A percentile compares a stretch with the other conserved stretches of the same genome.
These are phyloP conservation scores for Cochlearius cochlearius DNA, from an alignment of 2,113 vertebrate genomes.

Conservation along the genomic window DNA sequence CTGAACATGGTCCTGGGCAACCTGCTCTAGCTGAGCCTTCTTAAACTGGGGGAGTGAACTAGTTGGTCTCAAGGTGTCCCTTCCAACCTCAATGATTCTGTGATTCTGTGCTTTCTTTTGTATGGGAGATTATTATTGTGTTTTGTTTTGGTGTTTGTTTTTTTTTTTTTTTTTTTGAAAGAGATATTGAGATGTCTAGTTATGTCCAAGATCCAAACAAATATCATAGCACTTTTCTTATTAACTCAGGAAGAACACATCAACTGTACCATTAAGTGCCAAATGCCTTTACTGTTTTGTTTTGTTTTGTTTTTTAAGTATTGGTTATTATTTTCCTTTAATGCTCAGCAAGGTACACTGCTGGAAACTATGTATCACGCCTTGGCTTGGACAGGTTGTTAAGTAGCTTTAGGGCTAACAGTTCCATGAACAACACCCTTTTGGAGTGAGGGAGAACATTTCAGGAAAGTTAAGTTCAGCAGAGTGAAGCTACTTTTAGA, in stretches of 20 bases:
- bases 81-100: background rate
- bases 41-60: fast-evolving
- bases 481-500: background rate
- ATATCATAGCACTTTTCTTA: background rate
- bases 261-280: background rate
- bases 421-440: background rate
- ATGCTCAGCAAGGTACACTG: background rate
- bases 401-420: background rate
- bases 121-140: too few relatives aligned
- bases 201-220: background rate
- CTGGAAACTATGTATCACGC: background rate
- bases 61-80: background rate
- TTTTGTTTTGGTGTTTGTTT: background rate
- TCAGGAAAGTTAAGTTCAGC: background rate
- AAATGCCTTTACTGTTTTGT: background rate
- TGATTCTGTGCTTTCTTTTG: background rate
- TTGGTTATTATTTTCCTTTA: background rate
- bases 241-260: background rate
- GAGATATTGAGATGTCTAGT: background rate
- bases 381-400: background rate
- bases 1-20: too few relatives aligned
- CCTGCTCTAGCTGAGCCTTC: background rate
- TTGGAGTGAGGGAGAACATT: background rate
- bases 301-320: background rate
- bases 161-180: background rate